phyloP scores from a whole-genome alignment of 2,113 vertebrate species.

The Capra hircus region DNA sequence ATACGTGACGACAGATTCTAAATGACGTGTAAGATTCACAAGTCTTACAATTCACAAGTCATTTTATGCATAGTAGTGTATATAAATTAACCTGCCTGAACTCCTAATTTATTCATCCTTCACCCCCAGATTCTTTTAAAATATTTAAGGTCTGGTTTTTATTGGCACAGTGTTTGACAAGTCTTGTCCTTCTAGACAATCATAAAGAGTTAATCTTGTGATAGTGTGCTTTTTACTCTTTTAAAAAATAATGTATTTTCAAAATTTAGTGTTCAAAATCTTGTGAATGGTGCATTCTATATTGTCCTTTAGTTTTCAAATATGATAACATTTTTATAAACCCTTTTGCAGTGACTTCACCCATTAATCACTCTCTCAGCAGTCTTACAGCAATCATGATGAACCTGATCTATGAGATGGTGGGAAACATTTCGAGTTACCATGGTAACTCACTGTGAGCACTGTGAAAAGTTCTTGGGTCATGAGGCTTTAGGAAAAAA shows the following conservation, averaged over 20 bases:
- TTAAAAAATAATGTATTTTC: background rate
- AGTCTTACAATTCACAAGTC: conserved; percentile 72
- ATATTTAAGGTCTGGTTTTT: conserved; percentile 19
- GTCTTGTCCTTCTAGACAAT: background rate
- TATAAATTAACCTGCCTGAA: background rate
- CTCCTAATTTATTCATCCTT: background rate
- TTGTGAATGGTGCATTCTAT: background rate
- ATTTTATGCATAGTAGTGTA: background rate
- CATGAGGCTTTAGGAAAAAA: background rate
- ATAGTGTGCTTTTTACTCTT: background rate
- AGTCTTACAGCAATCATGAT: background rate
- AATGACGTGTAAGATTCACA: conserved; percentile 1
- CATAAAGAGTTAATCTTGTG: background rate
- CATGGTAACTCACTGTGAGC: background rate
- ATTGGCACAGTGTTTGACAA: background rate
- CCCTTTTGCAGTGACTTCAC: background rate
- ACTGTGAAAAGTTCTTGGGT: background rate
- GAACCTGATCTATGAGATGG: background rate
- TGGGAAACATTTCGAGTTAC: background rate
- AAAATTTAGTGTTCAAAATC: background rate
- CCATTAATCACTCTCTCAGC: background rate
- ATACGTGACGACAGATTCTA: background rate
- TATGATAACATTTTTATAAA: background rate
- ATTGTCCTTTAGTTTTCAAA: background rate
- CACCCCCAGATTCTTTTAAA: background rate